phyloP scores from a whole-genome alignment of 2,797 vertebrate genomes.

The Gobionotothen gibberifrons region DNA sequence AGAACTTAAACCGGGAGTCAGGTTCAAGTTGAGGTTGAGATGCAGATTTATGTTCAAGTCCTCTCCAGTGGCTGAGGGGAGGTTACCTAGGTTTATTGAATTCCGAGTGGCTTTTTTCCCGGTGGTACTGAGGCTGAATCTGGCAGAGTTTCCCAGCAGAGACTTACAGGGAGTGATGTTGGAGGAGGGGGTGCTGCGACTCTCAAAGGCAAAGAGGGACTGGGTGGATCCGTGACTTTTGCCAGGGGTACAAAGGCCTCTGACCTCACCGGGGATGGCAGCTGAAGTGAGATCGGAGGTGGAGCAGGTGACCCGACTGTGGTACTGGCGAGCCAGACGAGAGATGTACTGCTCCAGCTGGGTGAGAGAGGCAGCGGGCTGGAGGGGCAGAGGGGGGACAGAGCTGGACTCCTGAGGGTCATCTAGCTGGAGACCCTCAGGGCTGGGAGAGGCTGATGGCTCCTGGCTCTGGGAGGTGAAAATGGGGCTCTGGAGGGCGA shows the following conservation, averaged over 20 bases:
- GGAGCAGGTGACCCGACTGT: slow-evolving; percentile 65
- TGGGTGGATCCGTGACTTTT: slow-evolving; percentile 82
- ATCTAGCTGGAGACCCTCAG: slow-evolving; percentile 68
- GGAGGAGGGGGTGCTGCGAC: slow-evolving; percentile 70
- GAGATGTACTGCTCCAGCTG: slow-evolving; percentile 87
- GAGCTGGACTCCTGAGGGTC: slow-evolving; percentile 59
- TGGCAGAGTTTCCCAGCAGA: slow-evolving; percentile 82
- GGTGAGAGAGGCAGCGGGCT: slow-evolving; percentile 66
- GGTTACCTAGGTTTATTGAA: slow-evolving; percentile 87
- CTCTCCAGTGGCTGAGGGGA: slow-evolving; percentile 85
- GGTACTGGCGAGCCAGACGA: slow-evolving; percentile 84
- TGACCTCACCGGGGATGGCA: slow-evolving; percentile 30
- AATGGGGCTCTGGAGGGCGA: slow-evolving; percentile 89
- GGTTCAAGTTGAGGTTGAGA: slow-evolving; percentile 86
- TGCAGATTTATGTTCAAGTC: slow-evolving; percentile 86
- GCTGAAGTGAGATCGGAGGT: slow-evolving; percentile 66
- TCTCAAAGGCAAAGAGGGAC: slow-evolving; percentile 80
- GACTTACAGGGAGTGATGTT: slow-evolving; percentile 82
- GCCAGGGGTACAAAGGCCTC: slow-evolving; percentile 66
- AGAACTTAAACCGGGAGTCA: slow-evolving; percentile 79
- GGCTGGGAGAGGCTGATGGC: slow-evolving; percentile 62
- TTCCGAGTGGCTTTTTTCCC: slow-evolving; percentile 85
- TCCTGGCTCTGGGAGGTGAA: slow-evolving; percentile 82
- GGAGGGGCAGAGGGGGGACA: slow-evolving; percentile 68
- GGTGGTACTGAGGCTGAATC: slow-evolving; percentile 79